Conservation (phyloP, 2,113 vertebrate species). For the Macrotis lagotis region DNA sequence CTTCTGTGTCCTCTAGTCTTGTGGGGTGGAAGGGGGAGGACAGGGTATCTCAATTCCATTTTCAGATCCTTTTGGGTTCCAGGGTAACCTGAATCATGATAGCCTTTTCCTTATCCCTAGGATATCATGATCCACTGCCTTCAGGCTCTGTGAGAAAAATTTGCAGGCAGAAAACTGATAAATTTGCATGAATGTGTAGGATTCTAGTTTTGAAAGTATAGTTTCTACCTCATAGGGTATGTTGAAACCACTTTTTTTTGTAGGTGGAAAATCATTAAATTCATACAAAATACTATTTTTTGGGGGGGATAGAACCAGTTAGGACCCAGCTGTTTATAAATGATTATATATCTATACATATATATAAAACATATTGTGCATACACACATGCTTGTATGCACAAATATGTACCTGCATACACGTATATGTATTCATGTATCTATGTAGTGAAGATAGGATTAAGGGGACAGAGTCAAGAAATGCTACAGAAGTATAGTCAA, state of each 20-base stretch:
- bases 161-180: not conserved
- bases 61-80: not conserved
- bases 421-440: too few relatives aligned
- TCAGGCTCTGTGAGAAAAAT: not conserved
- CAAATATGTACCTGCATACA: too few relatives aligned
- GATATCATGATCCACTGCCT: not conserved
- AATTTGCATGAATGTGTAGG: not conserved
- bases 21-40: not conserved
- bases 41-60: rapidly evolving
- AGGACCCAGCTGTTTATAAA: too few relatives aligned
- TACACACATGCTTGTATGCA: too few relatives aligned
- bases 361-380: not conserved
- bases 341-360: too few relatives aligned
- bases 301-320: too few relatives aligned
- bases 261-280: not conserved
- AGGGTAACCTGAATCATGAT: rapidly evolving
- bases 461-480: too few relatives aligned
- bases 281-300: not conserved
- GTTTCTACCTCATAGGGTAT: not conserved
- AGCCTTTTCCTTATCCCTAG: not conserved
- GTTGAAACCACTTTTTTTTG: not conserved
- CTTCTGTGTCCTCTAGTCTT: not conserved
- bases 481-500: too few relatives aligned
- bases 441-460: too few relatives aligned
- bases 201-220: not conserved